These are phyloP conservation scores for Zapus hudsonius DNA, from an alignment of 2,113 vertebrate genomes.

Conservation along the genomic window DNA sequence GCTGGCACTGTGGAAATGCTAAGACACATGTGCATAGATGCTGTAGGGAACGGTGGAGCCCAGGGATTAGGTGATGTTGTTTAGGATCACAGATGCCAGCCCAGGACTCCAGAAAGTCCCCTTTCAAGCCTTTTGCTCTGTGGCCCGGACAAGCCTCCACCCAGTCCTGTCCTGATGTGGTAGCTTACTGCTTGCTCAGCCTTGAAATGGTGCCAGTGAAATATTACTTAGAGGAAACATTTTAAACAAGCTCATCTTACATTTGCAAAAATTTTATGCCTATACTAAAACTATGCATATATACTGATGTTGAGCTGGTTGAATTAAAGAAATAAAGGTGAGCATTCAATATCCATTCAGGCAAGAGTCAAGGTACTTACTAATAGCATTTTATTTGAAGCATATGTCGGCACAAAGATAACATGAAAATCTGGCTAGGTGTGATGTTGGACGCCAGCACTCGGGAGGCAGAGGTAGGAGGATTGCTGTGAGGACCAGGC, in stretches of 20 bases:
- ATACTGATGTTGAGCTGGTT: not conserved
- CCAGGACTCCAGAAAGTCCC: not conserved
- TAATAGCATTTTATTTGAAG: conserved; percentile 46
- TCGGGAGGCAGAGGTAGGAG: too few relatives aligned
- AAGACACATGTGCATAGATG: not conserved
- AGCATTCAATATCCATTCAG: conserved; percentile 58
- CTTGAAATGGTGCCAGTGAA: not conserved
- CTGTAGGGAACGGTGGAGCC: not conserved
- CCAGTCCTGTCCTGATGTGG: not conserved
- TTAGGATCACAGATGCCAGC: not conserved
- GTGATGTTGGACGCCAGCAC: too few relatives aligned
- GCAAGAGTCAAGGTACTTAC: conserved; percentile 47
- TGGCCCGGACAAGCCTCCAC: not conserved
- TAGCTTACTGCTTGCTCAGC: not conserved
- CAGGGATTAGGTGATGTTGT: not conserved
- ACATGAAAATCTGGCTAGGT: not conserved
- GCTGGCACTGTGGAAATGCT: not conserved
- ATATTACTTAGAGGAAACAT: not conserved
- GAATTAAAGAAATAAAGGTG: conserved; percentile 36
- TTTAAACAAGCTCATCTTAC: not conserved
- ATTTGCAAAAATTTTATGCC: conserved; percentile 10
- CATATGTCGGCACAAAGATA: not conserved
- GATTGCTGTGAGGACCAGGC: too few relatives aligned
- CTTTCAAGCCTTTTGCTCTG: not conserved
- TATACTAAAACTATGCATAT: not conserved